Conservation (phyloP, 2,113 vertebrate species). For the Nettapus auritus region DNA sequence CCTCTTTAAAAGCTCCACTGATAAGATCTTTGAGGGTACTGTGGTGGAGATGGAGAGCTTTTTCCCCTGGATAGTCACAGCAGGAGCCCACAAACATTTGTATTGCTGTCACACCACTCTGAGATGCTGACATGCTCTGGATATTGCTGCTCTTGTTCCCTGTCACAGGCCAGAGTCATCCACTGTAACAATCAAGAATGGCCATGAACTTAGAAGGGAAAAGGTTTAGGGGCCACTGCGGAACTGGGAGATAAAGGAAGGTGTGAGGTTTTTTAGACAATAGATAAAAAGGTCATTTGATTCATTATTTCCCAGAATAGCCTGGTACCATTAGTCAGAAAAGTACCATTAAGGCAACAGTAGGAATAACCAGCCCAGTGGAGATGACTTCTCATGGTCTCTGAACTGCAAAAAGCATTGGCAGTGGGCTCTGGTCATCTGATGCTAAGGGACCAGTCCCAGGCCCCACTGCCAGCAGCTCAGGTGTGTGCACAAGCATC, state of each 20-base stretch:
- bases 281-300: neutral
- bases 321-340: neutral
- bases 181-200: neutral
- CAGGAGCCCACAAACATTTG: neutral
- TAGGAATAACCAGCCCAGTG: neutral
- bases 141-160: neutral
- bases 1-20: neutral
- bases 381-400: neutral
- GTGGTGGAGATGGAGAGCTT: neutral
- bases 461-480: neutral
- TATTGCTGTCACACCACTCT: neutral
- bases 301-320: neutral
- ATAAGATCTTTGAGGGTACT: neutral
- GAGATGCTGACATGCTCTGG: neutral
- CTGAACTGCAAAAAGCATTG: neutral
- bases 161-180: neutral
- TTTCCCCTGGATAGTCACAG: neutral
- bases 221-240: neutral
- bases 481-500: neutral
- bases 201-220: neutral
- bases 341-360: neutral
- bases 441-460: neutral
- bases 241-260: neutral
- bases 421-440: neutral
- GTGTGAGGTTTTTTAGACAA: neutral